Conservation (phyloP, 2,113 vertebrate genomes). For the Gobiocypris rarus region DNA sequence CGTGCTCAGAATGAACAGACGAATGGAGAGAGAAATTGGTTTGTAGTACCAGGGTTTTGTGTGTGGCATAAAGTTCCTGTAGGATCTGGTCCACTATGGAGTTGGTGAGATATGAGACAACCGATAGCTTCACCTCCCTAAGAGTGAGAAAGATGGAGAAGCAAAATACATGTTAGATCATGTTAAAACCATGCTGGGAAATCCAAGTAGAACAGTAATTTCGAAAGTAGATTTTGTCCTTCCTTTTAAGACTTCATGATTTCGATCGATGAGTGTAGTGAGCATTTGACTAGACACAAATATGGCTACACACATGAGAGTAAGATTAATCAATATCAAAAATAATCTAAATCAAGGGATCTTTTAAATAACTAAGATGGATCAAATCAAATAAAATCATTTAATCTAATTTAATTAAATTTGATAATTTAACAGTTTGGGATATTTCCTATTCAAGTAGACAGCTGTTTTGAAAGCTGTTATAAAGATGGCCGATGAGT, state of each 20-base stretch:
- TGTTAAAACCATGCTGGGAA: background rate
- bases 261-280: background rate
- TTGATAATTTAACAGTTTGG: background rate
- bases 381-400: too few relatives aligned
- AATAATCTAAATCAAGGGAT: background rate
- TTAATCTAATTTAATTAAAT: too few relatives aligned
- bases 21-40: background rate
- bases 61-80: constrained; percentile 85
- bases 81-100: constrained; percentile 90
- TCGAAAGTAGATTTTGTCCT: background rate
- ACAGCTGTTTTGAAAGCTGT: background rate
- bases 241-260: background rate
- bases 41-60: constrained; percentile 85
- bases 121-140: constrained; percentile 89
- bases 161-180: constrained; percentile 42
- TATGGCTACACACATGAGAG: background rate
- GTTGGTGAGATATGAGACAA: constrained; percentile 90
- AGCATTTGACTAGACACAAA: background rate
- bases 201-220: too few relatives aligned
- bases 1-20: constrained; percentile 18
- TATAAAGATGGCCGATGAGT: background rate
- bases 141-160: constrained; percentile 11
- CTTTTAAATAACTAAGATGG: background rate
- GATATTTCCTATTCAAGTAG: background rate
- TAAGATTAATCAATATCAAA: background rate